Evolutionary conservation across 2,113 vertebrate genomes (phyloP), one percentile per base, ranked within the genome.

Genomic region (Isurus oxyrinchus): DNA sequence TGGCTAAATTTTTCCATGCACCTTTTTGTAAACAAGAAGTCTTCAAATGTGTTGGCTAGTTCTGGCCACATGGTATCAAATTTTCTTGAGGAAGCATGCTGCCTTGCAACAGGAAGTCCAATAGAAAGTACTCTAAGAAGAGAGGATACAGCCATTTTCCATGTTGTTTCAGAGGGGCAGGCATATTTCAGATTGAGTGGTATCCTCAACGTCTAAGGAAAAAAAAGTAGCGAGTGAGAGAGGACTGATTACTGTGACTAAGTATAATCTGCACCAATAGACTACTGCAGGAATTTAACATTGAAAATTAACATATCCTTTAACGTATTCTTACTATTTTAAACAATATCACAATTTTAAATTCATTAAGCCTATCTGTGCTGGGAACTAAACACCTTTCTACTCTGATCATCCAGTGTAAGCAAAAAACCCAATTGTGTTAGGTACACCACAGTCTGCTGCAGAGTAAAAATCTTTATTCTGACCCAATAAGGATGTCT

Each of bases 21-120:
- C 99, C 99, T 99, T 99, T 99, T 99, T 96, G 99, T 99, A 97
- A 99, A 99, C 96, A 99, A 98, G 97, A 99, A 99, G 97, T 99
- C 99, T 98, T 99, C 98, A 97, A 99, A 99, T 96, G 99, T 98
- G 76, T 98, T 98, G 13, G 99, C 99, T 97, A 99, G 97, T 97
- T 99, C 99, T 63, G 99, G 99, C 99, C 99, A 99, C 99, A 99
- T 99, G 96, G 98, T 98, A 97, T 99, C 99, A 96, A 99, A 99
- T 98, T 98, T 99, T 96, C 99, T 99, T 8, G 99, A 99, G 63
- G 99, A 98, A 91, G 99, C 98, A 95, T 99, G 99, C 97, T 99
- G 99, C 55, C 99, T 98, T 88, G 99, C 99, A 96, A 99, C 99
- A 3, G 99, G 99, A 16, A 99, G 97, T 35, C 99, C 99, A 1